Evolutionary conservation across 2,888 invertebrate species (phyloP).

Genomic region (Sussaba pulchella): DNA sequence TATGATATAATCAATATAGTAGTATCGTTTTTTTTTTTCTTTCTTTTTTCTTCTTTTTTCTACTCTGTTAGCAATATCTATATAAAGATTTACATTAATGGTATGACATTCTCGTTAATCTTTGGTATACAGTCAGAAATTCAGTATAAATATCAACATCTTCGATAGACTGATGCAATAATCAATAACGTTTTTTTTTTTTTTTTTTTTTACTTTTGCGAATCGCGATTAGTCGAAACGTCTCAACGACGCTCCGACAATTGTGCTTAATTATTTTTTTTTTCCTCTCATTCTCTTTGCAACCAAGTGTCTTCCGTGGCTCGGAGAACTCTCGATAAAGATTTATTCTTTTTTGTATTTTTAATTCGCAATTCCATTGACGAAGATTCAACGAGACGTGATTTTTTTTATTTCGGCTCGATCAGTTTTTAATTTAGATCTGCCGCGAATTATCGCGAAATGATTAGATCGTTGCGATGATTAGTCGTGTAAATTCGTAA

Average conservation of each 20-base stretch:
- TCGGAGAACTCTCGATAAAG: too few relatives aligned
- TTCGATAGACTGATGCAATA: conserved; percentile 67
- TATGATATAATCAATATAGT: conserved; percentile 60
- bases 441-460: conserved; percentile 34
- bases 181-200: conserved; percentile 56
- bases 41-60: conserved; percentile 28
- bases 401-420: not conserved
- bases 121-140: conserved; percentile 83
- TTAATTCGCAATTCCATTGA: conserved; percentile 55
- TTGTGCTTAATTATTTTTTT: conserved; percentile 65
- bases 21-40: conserved; percentile 29
- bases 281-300: conserved; percentile 49
- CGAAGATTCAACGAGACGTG: conserved; percentile 63
- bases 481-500: conserved; percentile 49
- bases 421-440: conserved; percentile 57
- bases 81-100: conserved; percentile 77
- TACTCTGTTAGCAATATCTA: conserved; percentile 60
- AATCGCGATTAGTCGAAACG: conserved; percentile 25
- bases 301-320: conserved; percentile 66
- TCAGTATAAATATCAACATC: conserved; percentile 78
- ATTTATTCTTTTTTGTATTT: too few relatives aligned
- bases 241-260: conserved; percentile 12
- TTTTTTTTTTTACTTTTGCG: not conserved
- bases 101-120: conserved; percentile 81
- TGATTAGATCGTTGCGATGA: conserved; percentile 37